Base-by-base conservation (phyloP, 1,140 invertebrate genomes). In the Drosophila bifasciata region DNA sequence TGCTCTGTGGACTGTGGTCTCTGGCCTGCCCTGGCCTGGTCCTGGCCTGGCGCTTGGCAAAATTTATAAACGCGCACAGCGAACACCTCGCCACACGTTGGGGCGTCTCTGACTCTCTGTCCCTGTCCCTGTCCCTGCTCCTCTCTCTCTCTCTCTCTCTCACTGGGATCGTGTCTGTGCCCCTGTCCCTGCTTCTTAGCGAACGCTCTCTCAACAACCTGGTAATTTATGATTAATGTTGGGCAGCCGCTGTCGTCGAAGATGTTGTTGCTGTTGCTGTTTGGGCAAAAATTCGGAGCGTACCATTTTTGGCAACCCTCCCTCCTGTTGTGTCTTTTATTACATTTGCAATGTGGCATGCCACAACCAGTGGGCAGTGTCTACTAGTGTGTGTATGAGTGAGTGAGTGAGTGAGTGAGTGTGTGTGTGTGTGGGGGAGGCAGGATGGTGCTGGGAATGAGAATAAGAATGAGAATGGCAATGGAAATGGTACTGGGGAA, bases 221-320 rank as follows among this genome's bases (percentile, higher is more conserved):
- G 83, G 83, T 88, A 88, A 88, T 88, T 88, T 88, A 88, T 88
- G 83, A 88, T 88, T 88, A 88, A 88, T 88, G 83, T 86, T 74
- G 62, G 67, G 64, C 76, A 75, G 80, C 55, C 67, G 76, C 63
- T 75, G 55, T 76, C 71, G 58, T 56, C 61, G 73, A 67, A 59
- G 62, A 72, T 74, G 76, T 70, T 62, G 43, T 39, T 51, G 44
- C 58, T 50, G 56, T 40, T 56, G 23, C 44, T 56, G 58, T 69
- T 68, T 40, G 28, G 53, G 76, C 32, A 63, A 53, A 73, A 76
- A 69, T 63, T 64, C 77, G 57, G 64, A 75, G 69, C 61, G 69
- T 81, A 86, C 83, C 81, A 83, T 88, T 88, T 86, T 88, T 83
- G 83, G 83, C 78, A 78, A 83, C 83, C 60, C 83, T 88, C 83